Base-by-base conservation (phyloP, 2,797 vertebrate genomes). In the Macrochelys suwanniensis region DNA sequence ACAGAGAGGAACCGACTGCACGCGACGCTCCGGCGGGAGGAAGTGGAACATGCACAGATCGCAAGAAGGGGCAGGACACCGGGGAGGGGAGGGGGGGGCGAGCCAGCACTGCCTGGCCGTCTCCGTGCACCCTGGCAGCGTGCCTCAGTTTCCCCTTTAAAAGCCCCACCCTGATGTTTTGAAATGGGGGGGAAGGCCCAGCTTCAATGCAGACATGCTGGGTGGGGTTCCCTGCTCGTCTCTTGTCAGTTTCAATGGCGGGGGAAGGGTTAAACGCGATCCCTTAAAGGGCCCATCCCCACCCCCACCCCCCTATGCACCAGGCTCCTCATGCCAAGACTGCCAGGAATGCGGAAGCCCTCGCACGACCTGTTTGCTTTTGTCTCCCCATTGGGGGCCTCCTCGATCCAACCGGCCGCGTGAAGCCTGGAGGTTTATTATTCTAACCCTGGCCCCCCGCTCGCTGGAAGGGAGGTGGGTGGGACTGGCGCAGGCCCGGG, bases 21-120 rank as follows among this genome's bases (percentile, higher is more conserved):
- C 1, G 33, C 61, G 0, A 5, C 5, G 9, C n/a, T 37, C 21
- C 2, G 17, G 8, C 1, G 8, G n/a, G n/a, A 68, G n/a, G 65
- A 68, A 37, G 65, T 37, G n/a, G n/a, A 37, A 19, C 12, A 8
- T 23, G n/a, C 11, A 21, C n/a, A 37, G 65, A 11, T 3, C n/a
- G 21, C 65, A 71, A 6, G n/a, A 42, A 42, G 10, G 7, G 65
- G 61, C 1, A 5, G 61, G 61, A 65, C 16, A 8, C 65, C 8
- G 15, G n/a, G 54, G 9, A 26, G 11, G 11, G 25, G 53, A 11
- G 51, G 11, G 11, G 11, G 51, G 51, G 9, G 25, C 25, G 53
- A 6, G 17, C 56, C 8, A 9, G 65, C 9, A 21, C 65, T 21
- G n/a, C 65, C 5, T 8, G 17, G n/a, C 65, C 9, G 5, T 37